Base-by-base conservation (phyloP, 2,888 invertebrate genomes). In the Reticulitermes lucifugus region DNA sequence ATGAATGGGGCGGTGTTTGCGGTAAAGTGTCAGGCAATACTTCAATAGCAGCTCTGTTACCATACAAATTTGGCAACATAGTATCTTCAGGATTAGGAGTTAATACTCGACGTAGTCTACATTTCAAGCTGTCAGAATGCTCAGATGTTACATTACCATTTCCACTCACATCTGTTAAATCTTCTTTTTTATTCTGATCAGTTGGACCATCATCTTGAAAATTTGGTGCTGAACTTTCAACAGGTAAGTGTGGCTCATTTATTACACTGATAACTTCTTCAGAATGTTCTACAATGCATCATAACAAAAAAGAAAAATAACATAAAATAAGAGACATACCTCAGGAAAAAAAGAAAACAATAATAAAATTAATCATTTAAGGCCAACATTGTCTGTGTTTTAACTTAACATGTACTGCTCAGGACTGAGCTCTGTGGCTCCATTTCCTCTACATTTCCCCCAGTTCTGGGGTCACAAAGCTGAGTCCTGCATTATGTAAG, bases 21-120 rank as follows among this genome's bases (percentile, higher is more conserved):
- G 75, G 85, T 21, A 83, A 10, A 12, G 51, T n/a, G 43, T 83
- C 83, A 29, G 83, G 22, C 5, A 71, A 14, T 9, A 51, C 77
- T 55, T 55, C 18, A 29, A 83, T 73, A 35, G 60, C 55, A 77
- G 21, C 41, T 41, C 25, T 35, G 35, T 65, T 84, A 18, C 73
- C 84, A 80, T 79, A 79, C 21, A 80, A 35, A 59, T 80, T 70
- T 41, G 84, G 84, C 9, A 84, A 79, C 70, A 71, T 2, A n/a
- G 71, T n/a, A 71, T 86, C 86, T 70, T 84, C 86, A 46, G 86
- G 84, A 65, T 86, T 81, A 18, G 86, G 86, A 35, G 84, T 81
- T 29, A 86, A 75, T 41, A 86, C 25, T n/a, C 81, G 71, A 22
- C 84, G 71, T 10, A 73, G 46, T 10, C 18, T 73, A 10, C 18